Evolutionary conservation across 1,140 invertebrate species (phyloP).

Genomic region (Solenopsis invicta): DNA sequence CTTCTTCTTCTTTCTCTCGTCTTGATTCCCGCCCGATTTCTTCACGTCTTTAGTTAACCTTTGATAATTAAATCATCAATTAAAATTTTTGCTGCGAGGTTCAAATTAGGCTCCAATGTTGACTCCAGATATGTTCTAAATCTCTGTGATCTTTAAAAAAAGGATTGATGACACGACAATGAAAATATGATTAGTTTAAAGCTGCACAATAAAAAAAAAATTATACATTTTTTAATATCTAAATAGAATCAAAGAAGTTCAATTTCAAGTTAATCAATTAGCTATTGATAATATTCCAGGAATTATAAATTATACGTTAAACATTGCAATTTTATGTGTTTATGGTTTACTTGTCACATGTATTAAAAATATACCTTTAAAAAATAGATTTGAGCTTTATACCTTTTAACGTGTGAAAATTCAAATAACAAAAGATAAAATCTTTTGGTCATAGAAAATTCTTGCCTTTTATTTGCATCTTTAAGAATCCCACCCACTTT

Average conservation of each 20-base stretch:
- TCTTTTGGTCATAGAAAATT: no score
- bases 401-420: no score
- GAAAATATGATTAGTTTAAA: background rate
- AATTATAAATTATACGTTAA: conserved; percentile 6
- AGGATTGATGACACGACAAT: background rate
- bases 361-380: background rate
- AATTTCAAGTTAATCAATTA: background rate
- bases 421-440: no score
- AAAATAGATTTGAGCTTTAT: no score
- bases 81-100: background rate
- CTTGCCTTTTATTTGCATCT: no score
- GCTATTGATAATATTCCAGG: background rate
- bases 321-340: conserved; percentile 2
- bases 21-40: background rate
- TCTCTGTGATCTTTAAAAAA: background rate
- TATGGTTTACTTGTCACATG: background rate
- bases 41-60: background rate
- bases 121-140: background rate
- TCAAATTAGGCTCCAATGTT: background rate
- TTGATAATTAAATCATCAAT: background rate
- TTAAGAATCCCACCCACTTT: no score
- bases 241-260: background rate
- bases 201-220: background rate
- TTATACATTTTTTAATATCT: background rate
- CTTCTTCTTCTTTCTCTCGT: conserved; percentile 57